These are phyloP conservation scores for Nansenia antarctica DNA, from an alignment of 2,113 vertebrate genomes.

Conservation along the genomic window DNA sequence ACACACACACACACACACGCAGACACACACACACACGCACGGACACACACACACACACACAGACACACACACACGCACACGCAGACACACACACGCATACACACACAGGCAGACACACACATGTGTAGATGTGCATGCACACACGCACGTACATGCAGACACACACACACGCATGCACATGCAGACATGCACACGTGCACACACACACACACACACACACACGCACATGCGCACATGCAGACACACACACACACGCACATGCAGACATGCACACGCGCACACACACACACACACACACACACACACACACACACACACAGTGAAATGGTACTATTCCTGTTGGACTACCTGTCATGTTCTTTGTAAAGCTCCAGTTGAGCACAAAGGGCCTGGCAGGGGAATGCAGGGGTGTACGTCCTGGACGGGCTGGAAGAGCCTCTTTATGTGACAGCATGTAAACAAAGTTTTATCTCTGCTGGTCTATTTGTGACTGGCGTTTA, in stretches of 20 bases:
- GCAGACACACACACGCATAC: too few species aligned
- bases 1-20: constrained; percentile 7
- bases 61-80: constrained; percentile 6
- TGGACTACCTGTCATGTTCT: constrained; percentile 45
- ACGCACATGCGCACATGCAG: too few species aligned
- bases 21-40: background rate
- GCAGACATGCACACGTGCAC: constrained; percentile 2
- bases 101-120: background rate
- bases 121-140: too few species aligned
- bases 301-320: constrained; percentile 14
- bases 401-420: constrained; percentile 39
- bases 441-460: constrained; percentile 64
- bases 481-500: too few species aligned
- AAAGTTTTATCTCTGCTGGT: too few species aligned
- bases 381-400: constrained; percentile 51
- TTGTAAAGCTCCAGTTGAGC: constrained; percentile 36
- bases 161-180: constrained; percentile 12
- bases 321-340: constrained; percentile 60
- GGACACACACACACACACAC: constrained; percentile 8
- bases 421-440: constrained; percentile 36
- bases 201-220: background rate
- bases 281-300: background rate
- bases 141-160: constrained; percentile 4
- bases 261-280: too few species aligned
- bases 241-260: background rate